Percentiles rank a stretch among this genome's conserved stretches.
These are phyloP conservation scores for Mantis religiosa DNA, from an alignment of 2,888 invertebrate species.

Conservation along the genomic window DNA sequence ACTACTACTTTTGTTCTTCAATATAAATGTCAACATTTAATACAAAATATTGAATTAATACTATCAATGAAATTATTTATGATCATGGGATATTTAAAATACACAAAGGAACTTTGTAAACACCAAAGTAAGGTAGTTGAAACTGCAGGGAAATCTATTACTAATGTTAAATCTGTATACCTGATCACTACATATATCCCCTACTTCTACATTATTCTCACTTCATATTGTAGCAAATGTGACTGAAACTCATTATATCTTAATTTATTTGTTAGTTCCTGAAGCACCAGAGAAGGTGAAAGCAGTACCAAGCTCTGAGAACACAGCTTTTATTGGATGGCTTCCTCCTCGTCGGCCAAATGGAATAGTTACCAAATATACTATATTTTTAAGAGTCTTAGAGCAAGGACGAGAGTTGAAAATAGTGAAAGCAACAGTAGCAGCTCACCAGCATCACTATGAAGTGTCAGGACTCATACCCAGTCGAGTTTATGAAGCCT, in stretches of 20 bases:
- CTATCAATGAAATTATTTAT: too few relatives aligned
- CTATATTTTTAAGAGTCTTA: constrained; percentile 54
- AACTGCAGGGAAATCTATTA: too few relatives aligned
- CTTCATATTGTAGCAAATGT: not conserved
- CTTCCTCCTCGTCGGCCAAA: constrained; percentile 59
- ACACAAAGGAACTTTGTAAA: too few relatives aligned
- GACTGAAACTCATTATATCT: not conserved
- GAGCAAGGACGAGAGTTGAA: constrained; percentile 52
- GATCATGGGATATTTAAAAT: too few relatives aligned
- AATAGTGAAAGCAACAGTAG: constrained; percentile 13
- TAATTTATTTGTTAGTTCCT: constrained; percentile 45
- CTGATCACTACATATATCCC: too few relatives aligned
- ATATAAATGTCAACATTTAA: too few relatives aligned
- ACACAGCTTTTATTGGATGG: constrained; percentile 61
- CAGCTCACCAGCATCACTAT: constrained; percentile 41
- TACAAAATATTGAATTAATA: too few relatives aligned
- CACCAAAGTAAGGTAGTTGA: too few relatives aligned
- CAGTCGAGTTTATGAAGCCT: constrained; percentile 55
- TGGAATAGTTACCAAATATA: constrained; percentile 59
- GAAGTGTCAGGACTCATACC: constrained; percentile 51
- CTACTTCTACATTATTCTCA: not conserved
- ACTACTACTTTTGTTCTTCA: too few relatives aligned
- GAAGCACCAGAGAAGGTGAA: constrained; percentile 60
- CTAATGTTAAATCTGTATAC: too few relatives aligned
- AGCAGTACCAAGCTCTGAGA: constrained; percentile 54